These are phyloP conservation scores for Sitta carolinensis DNA, from an alignment of 2,797 vertebrate genomes.

Conservation along the genomic window DNA sequence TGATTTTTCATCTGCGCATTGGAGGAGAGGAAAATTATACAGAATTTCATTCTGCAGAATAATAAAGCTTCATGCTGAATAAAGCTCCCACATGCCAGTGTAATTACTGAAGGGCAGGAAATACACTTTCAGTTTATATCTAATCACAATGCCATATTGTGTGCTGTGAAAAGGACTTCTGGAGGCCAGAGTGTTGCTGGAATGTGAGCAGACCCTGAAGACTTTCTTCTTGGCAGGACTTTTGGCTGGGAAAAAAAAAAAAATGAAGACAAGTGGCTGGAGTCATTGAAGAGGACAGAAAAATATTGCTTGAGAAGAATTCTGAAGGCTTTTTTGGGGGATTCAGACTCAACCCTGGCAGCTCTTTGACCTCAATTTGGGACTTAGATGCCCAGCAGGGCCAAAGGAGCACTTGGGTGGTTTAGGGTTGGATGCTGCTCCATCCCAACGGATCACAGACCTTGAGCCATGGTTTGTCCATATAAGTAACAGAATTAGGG, in stretches of 20 bases:
- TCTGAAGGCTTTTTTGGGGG: not conserved
- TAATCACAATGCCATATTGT: conserved; percentile 81
- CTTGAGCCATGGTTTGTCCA: not conserved
- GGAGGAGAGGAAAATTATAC: conserved; percentile 83
- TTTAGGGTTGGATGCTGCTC: not conserved
- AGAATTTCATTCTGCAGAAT: conserved; percentile 81
- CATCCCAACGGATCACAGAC: fast-evolving
- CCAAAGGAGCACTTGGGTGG: not conserved
- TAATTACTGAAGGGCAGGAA: conserved; percentile 84
- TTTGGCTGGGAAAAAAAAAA: not conserved
- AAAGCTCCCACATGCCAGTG: conserved; percentile 80
- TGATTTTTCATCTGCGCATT: conserved; percentile 77
- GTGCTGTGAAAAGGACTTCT: conserved; percentile 66
- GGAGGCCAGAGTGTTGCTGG: conserved; percentile 49
- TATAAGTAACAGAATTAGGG: not conserved
- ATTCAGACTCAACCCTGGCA: not conserved
- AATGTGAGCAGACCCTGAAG: conserved; percentile 58
- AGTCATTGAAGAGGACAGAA: not conserved
- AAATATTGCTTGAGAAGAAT: not conserved
- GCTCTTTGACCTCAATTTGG: not conserved
- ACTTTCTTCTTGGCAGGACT: conserved; percentile 54
- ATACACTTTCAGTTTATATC: conserved; percentile 82
- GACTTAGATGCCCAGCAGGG: fast-evolving
- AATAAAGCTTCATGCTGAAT: conserved; percentile 80
- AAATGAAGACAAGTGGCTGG: not conserved